Percentiles rank a stretch among this genome's conserved stretches.
phyloP scores from a whole-genome alignment of 2,113 vertebrate genomes.

The Semicossyphus pulcher region DNA sequence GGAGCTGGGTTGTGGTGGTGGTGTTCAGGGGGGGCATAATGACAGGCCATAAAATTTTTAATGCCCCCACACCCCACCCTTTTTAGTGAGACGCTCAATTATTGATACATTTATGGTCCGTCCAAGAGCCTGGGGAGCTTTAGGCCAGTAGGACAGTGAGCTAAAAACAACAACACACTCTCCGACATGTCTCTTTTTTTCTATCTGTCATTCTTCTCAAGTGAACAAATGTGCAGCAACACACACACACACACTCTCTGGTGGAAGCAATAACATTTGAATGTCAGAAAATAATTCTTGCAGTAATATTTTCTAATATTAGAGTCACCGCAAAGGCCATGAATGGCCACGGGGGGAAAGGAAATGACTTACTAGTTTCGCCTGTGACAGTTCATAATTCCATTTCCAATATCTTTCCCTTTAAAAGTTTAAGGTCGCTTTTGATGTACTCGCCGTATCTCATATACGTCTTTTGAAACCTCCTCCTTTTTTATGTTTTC shows the following conservation, averaged over 20 bases:
- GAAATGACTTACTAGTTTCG: slow-evolving; percentile 67
- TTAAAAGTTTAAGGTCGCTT: slow-evolving; percentile 78
- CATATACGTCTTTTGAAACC: slow-evolving; percentile 65
- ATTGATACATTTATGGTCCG: slow-evolving; percentile 72
- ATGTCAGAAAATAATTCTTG: slow-evolving; percentile 83
- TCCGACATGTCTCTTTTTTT: neutral
- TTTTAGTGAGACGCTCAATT: slow-evolving; percentile 72
- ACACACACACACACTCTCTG: slow-evolving; percentile 10
- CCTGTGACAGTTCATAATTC: slow-evolving; percentile 77
- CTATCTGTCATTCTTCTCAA: slow-evolving; percentile 37
- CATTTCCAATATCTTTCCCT: slow-evolving; percentile 76
- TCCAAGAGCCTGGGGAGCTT: slow-evolving; percentile 42
- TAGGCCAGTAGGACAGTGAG: slow-evolving; percentile 26
- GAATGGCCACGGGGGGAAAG: slow-evolving; percentile 63
- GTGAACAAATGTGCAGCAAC: slow-evolving; percentile 46
- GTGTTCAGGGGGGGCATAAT: slow-evolving; percentile 46
- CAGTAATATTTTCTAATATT: slow-evolving; percentile 82
- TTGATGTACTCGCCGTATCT: slow-evolving; percentile 62
- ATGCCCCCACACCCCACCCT: slow-evolving; percentile 48
- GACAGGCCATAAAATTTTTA: slow-evolving; percentile 74
- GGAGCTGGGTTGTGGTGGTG: slow-evolving; percentile 11
- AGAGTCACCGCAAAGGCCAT: slow-evolving; percentile 73
- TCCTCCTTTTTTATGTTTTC: slow-evolving; percentile 35
- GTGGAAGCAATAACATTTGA: slow-evolving; percentile 77
- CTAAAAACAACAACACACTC: slow-evolving; percentile 40